Conservation (phyloP, 2,888 invertebrate genomes). For the Drosophila cracens region DNA sequence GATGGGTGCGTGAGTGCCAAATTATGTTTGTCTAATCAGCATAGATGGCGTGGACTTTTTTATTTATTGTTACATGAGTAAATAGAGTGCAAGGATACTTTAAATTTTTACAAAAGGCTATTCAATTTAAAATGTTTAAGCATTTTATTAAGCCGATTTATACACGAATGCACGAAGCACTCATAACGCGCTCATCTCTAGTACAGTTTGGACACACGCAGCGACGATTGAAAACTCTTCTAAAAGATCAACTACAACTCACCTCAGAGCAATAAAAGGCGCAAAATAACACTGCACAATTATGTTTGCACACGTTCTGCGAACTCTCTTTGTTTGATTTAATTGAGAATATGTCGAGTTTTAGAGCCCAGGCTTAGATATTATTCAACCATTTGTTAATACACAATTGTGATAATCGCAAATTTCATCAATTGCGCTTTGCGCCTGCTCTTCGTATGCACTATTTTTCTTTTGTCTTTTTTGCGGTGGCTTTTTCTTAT, state of each 20-base stretch:
- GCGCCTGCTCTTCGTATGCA: slow-evolving; percentile 60
- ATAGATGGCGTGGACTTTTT: neutral
- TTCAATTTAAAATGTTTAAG: neutral
- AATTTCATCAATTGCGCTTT: slow-evolving; percentile 66
- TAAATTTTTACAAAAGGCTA: too few species aligned
- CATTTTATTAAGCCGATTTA: neutral
- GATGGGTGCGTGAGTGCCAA: slow-evolving; percentile 34
- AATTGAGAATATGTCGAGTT: slow-evolving; percentile 14
- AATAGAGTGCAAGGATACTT: neutral
- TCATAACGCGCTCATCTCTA: slow-evolving; percentile 45
- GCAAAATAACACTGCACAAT: slow-evolving; percentile 48
- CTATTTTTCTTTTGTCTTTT: slow-evolving; percentile 47
- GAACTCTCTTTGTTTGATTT: slow-evolving; percentile 4
- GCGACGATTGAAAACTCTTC: slow-evolving; percentile 38
- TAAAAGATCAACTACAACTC: slow-evolving; percentile 43
- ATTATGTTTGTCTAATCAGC: neutral
- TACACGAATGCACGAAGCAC: neutral
- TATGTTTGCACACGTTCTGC: slow-evolving; percentile 17
- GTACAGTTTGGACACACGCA: slow-evolving; percentile 57
- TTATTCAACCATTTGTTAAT: slow-evolving; percentile 70
- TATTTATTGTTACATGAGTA: neutral
- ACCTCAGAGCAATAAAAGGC: slow-evolving; percentile 56
- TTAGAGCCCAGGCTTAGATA: slow-evolving; percentile 47
- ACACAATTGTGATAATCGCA: slow-evolving; percentile 64
- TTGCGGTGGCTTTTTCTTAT: slow-evolving; percentile 51